phyloP scores from a whole-genome alignment of 1,140 invertebrate species.

The Drosophila arizonae region DNA sequence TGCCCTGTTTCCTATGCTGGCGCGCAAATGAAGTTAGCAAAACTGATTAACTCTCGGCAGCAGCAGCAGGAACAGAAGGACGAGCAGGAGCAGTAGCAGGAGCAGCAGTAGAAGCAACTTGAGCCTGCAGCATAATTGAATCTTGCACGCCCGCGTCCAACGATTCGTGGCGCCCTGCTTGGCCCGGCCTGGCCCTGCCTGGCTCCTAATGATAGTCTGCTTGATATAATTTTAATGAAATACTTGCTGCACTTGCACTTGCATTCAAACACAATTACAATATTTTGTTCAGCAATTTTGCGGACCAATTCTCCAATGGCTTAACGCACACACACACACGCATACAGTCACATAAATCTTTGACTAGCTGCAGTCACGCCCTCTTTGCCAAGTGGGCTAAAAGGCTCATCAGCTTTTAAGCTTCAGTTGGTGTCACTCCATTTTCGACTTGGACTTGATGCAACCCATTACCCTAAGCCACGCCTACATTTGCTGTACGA shows the following conservation, averaged over 20 bases:
- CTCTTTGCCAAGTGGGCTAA: conserved; percentile 5
- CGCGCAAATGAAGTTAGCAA: conserved; percentile 69
- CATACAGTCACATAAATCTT: conserved; percentile 12
- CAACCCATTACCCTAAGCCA: conserved; percentile 49
- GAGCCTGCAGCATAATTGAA: conserved; percentile 25
- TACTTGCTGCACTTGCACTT: conserved; percentile 52
- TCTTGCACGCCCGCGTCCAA: conserved; percentile 4
- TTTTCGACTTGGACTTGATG: conserved; percentile 44
- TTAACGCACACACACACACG: not conserved
- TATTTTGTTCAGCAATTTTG: conserved; percentile 27
- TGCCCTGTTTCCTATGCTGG: conserved; percentile 2
- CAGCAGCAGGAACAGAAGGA: conserved; percentile 6
- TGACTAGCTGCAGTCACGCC: conserved; percentile 1
- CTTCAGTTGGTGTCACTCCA: conserved; percentile 43
- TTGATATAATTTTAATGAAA: conserved; percentile 68
- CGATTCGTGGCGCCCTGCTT: too few relatives aligned
- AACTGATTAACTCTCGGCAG: conserved; percentile 75
- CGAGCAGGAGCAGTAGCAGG: not conserved
- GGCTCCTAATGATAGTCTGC: conserved; percentile 29
- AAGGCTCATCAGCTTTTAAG: conserved; percentile 19
- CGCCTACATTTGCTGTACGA: conserved; percentile 33
- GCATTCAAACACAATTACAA: conserved; percentile 72
- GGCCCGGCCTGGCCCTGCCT: too few relatives aligned
- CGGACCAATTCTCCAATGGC: not conserved
- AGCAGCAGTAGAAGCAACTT: conserved; percentile 22